phyloP scores from a whole-genome alignment of 2,113 vertebrate species.

The Neogobius melanostomus region DNA sequence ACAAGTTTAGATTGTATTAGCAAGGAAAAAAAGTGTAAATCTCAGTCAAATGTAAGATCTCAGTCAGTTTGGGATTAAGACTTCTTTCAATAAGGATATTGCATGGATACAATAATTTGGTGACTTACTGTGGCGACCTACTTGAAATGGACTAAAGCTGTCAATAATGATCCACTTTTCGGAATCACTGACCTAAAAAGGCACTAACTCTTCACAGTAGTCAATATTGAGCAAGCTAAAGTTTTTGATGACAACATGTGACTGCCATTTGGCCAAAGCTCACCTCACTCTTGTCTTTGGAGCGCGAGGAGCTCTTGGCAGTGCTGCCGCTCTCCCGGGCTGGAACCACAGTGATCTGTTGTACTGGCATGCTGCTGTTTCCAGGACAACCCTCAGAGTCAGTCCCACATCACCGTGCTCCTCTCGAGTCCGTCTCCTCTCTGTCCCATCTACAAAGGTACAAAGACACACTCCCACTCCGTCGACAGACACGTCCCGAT shows the following conservation, averaged over 20 bases:
- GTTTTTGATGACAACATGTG: background rate
- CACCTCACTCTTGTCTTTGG: constrained; percentile 90
- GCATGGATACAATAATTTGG: too few species aligned
- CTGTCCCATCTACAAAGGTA: constrained; percentile 18
- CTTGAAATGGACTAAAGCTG: too few species aligned
- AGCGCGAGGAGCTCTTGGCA: constrained; percentile 82
- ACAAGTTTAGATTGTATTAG: too few species aligned
- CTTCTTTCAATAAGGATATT: too few species aligned
- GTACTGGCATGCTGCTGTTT: constrained; percentile 85
- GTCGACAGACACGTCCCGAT: constrained; percentile 29
- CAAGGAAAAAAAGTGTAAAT: too few species aligned
- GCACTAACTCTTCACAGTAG: background rate
- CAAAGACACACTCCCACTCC: constrained; percentile 16
- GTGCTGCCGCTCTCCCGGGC: constrained; percentile 79
- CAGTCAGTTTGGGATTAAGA: too few species aligned
- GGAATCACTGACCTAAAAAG: background rate
- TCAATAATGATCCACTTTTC: background rate
- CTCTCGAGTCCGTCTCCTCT: background rate
- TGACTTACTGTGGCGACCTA: too few species aligned
- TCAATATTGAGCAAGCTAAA: background rate
- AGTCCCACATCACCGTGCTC: constrained; percentile 46
- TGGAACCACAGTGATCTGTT: constrained; percentile 91
- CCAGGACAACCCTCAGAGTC: constrained; percentile 51
- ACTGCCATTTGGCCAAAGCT: constrained; percentile 55
- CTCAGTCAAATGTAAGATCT: too few species aligned